Conservation (phyloP, 2,113 vertebrate genomes). For the Hepsetus odoe region DNA sequence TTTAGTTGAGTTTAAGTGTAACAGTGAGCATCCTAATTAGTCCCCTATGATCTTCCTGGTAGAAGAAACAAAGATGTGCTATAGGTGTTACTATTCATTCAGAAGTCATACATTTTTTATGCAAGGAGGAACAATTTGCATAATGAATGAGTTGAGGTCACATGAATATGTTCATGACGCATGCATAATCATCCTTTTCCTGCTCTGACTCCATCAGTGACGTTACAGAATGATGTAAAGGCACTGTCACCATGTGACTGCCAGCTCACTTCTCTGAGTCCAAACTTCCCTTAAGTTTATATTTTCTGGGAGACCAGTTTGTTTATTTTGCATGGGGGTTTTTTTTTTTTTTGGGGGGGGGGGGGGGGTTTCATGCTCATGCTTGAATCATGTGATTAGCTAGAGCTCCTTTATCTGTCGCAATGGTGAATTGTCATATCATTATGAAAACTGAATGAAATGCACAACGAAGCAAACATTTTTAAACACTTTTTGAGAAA, state of each 20-base stretch:
- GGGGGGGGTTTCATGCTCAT: too few relatives aligned
- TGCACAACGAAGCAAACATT: too few relatives aligned
- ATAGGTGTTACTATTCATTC: slow-evolving; percentile 53
- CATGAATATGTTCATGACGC: slow-evolving; percentile 60
- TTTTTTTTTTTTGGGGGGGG: too few relatives aligned
- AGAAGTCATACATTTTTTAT: slow-evolving; percentile 71
- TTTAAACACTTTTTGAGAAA: too few relatives aligned
- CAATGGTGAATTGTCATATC: too few relatives aligned
- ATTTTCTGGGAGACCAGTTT: background rate
- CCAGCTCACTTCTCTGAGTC: background rate
- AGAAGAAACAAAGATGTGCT: slow-evolving; percentile 45
- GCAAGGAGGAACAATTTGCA: slow-evolving; percentile 64
- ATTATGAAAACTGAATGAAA: too few relatives aligned
- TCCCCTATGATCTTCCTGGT: slow-evolving; percentile 24
- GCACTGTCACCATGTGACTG: slow-evolving; percentile 12
- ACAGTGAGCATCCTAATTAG: slow-evolving; percentile 34
- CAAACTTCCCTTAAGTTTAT: slow-evolving; percentile 7
- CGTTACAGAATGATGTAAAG: background rate
- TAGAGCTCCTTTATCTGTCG: too few relatives aligned
- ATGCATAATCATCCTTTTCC: slow-evolving; percentile 29
- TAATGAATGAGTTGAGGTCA: slow-evolving; percentile 71
- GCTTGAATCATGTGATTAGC: too few relatives aligned
- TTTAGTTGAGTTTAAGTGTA: slow-evolving; percentile 14
- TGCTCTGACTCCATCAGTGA: slow-evolving; percentile 8
- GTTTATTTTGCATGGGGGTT: too few relatives aligned